Evolutionary conservation across 2,797 vertebrate genomes (phyloP), one percentile per base, ranked within the genome.

Genomic region (Acestrorhynchus altus): DNA sequence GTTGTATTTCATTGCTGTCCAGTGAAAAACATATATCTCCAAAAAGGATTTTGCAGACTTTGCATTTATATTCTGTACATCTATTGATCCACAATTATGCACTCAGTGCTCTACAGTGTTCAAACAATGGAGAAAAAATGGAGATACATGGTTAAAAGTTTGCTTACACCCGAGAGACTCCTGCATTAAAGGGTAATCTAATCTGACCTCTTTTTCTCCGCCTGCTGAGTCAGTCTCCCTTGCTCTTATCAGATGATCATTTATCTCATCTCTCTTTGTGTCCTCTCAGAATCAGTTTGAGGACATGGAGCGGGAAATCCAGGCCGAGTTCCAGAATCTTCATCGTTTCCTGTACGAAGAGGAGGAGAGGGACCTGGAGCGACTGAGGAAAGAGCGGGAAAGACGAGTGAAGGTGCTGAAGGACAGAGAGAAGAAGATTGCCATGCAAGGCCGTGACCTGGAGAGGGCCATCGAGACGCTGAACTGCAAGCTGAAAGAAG

Each of bases 281-380:
- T 26, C 35, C 70, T 69, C 11, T 40, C 83, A 94, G 93, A 81
- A 0, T 75, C 85, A 82, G 46, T 94, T 94, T 79, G 90, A 94
- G 71, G 81, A 57, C 24, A 83, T 94, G 74, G 92, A 92, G 79
- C 85, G 90, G 81, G 92, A 93, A 86, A 90, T 94, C 86, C 79
- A 68, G 84, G 89, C 92, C 0, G 93, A 94, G 83, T 93, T 94
- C 83, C 84, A 87, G 81, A 94, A 94, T 82, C 91, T 94, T 66
- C 93, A 94, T 76, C 86, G 86, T 44, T 94, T 93, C 84, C 86
- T 94, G 80, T 81, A 93, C 1, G 91, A 91, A 82, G 92, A 94
- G 78, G 91, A 94, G 85, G 78, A 66, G 5, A 86, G 66, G 63
- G 88, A 93, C 73, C 51, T 93, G 81, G 91, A 93, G 65, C 80